These are phyloP conservation scores for Lypha dubia DNA, from an alignment of 2,888 invertebrate genomes.

Conservation along the genomic window DNA sequence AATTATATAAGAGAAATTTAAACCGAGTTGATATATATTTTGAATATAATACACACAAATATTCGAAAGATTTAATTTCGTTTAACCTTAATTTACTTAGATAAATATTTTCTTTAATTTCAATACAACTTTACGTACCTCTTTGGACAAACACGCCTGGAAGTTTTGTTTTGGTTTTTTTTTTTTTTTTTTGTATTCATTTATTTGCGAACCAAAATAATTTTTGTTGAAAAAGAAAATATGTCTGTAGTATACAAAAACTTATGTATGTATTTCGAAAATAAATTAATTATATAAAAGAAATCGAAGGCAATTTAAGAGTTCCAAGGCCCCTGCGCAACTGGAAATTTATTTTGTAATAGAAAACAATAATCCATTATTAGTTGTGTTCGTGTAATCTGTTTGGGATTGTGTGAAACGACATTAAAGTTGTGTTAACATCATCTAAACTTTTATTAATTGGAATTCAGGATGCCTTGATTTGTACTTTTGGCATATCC, in stretches of 20 bases:
- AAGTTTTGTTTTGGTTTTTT: too few species aligned
- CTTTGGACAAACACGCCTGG: slow-evolving; percentile 33
- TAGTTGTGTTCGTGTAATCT: too few species aligned
- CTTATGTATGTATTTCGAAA: slow-evolving; percentile 14
- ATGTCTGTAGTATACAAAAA: slow-evolving; percentile 22
- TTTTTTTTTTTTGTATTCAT: slow-evolving; percentile 16
- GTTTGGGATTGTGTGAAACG: too few species aligned
- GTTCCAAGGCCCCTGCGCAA: too few species aligned
- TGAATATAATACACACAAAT: slow-evolving; percentile 34
- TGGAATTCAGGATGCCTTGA: too few species aligned
- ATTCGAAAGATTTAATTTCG: slow-evolving; percentile 5
- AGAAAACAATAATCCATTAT: too few species aligned
- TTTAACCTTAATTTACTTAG: slow-evolving; percentile 10
- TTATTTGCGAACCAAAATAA: slow-evolving; percentile 31
- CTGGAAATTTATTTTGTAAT: too few species aligned
- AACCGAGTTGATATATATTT: slow-evolving; percentile 38
- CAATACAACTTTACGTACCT: slow-evolving; percentile 53
- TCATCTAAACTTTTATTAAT: too few species aligned
- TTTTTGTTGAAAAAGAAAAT: slow-evolving; percentile 26
- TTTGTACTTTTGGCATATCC: too few species aligned
- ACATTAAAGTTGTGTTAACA: too few species aligned
- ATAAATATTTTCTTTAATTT: slow-evolving; percentile 32
- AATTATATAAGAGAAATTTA: slow-evolving; percentile 33
- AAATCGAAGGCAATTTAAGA: neutral
- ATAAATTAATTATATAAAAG: neutral